phyloP scores from a whole-genome alignment of 2,888 invertebrate genomes.

The Sinohyriopsis cumingii region DNA sequence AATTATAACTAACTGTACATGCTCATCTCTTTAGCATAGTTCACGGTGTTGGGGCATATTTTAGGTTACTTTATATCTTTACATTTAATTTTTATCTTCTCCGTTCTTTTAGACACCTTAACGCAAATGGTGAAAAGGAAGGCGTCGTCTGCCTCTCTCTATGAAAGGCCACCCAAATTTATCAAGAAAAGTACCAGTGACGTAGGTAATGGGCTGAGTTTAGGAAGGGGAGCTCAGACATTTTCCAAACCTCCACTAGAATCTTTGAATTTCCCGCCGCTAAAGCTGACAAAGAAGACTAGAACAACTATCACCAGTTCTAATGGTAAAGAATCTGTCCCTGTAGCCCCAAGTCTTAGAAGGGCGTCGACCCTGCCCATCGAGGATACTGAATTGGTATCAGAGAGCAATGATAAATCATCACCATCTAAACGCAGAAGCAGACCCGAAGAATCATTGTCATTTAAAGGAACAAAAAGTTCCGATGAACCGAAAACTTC shows the following conservation, averaged over 20 bases:
- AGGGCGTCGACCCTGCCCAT: slow-evolving; percentile 29
- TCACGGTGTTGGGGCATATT: too few relatives aligned
- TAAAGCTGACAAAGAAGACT: slow-evolving; percentile 7
- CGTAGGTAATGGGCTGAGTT: slow-evolving; percentile 19
- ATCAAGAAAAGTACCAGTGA: slow-evolving; percentile 40
- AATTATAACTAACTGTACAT: too few relatives aligned
- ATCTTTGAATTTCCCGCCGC: slow-evolving; percentile 19
- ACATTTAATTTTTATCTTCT: too few relatives aligned
- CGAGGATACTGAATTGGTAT: slow-evolving; percentile 12
- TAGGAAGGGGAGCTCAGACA: slow-evolving; percentile 7
- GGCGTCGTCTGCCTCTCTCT: slow-evolving; percentile 38
- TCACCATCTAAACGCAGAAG: slow-evolving; percentile 4
- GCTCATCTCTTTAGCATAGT: too few relatives aligned
- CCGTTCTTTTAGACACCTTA: too few relatives aligned
- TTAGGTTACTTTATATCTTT: too few relatives aligned
- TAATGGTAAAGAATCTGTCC: neutral
- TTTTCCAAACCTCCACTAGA: slow-evolving; percentile 9
- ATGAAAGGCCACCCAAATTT: slow-evolving; percentile 42
- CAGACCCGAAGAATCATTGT: neutral
- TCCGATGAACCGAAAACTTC: slow-evolving; percentile 14
- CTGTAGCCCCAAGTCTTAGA: slow-evolving; percentile 21
- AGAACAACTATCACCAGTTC: neutral
- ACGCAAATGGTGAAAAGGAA: slow-evolving; percentile 32
- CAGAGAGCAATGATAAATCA: neutral
- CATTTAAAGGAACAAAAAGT: neutral